Conservation (phyloP, 35 echinoderm and acorn worm genomes). For the Heliocidaris tuberculata region DNA sequence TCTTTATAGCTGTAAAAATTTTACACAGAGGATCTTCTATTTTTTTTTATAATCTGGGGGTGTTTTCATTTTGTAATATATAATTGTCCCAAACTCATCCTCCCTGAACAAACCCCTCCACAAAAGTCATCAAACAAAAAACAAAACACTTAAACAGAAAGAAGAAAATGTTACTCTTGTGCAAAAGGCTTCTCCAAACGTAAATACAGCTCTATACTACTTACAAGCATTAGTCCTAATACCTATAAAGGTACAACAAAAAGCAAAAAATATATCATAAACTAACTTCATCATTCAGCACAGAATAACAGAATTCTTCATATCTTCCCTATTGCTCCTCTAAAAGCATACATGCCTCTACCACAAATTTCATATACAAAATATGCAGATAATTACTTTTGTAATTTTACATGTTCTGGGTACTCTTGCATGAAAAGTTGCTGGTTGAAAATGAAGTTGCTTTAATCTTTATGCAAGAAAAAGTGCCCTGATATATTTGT, state of each 20-base stretch:
- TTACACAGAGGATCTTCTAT: too few relatives aligned
- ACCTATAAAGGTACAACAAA: neutral
- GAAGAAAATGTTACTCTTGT: neutral
- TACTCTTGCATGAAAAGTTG: too few relatives aligned
- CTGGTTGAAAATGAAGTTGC: too few relatives aligned
- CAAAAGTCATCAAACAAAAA: neutral
- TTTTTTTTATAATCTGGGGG: too few relatives aligned
- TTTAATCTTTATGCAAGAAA: too few relatives aligned
- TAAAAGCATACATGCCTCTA: neutral
- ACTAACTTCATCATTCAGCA: neutral
- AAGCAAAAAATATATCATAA: neutral
- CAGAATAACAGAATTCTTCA: neutral
- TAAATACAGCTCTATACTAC: neutral
- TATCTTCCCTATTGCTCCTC: neutral
- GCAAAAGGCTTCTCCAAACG: neutral
- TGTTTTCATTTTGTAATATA: too few relatives aligned
- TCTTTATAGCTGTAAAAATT: too few relatives aligned
- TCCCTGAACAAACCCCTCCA: neutral
- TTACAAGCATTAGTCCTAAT: constrained; percentile 11
- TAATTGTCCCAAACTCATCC: neutral
- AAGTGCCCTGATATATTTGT: too few relatives aligned
- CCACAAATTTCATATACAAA: too few relatives aligned
- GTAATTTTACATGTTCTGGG: too few relatives aligned
- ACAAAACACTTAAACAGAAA: neutral
- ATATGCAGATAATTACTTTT: too few relatives aligned